Evolutionary conservation across 2,797 vertebrate genomes (phyloP).

Genomic region (Tenualosa thibaudeaui): DNA sequence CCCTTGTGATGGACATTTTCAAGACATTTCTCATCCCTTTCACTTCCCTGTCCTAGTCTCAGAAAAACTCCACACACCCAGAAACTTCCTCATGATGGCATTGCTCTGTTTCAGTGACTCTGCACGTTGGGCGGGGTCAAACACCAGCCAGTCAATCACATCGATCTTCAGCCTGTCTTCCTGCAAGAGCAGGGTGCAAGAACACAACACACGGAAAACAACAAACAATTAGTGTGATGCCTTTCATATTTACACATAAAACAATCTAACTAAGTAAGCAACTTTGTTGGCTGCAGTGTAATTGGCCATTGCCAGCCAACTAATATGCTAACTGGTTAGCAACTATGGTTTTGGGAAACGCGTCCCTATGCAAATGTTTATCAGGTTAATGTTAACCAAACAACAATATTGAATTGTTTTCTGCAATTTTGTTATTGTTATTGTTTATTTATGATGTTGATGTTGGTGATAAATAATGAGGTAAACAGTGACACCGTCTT

Average conservation of each 20-base stretch:
- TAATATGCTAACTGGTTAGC: too few species aligned
- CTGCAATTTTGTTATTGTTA: too few species aligned
- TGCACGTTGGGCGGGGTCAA: slow-evolving; percentile 89
- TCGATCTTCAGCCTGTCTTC: slow-evolving; percentile 92
- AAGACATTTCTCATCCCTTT: neutral
- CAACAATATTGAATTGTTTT: too few species aligned
- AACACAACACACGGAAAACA: neutral
- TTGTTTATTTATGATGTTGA: neutral
- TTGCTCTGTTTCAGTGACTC: slow-evolving; percentile 97
- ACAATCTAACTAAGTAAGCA: neutral
- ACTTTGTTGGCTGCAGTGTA: too few species aligned
- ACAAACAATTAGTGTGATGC: slow-evolving; percentile 7
- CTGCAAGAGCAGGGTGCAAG: slow-evolving; percentile 61
- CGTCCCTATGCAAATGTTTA: too few species aligned
- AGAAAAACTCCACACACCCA: slow-evolving; percentile 73
- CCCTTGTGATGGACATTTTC: too few species aligned
- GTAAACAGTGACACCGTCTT: slow-evolving; percentile 26
- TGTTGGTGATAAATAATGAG: neutral
- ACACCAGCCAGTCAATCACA: slow-evolving; percentile 94
- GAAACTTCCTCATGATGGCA: slow-evolving; percentile 96
- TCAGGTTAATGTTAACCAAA: too few species aligned
- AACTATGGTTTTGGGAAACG: too few species aligned
- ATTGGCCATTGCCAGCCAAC: too few species aligned
- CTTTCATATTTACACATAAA: neutral
- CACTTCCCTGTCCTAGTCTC: neutral